Base-by-base conservation (phyloP, 1,140 invertebrate genomes). In the Drosophila tani region DNA sequence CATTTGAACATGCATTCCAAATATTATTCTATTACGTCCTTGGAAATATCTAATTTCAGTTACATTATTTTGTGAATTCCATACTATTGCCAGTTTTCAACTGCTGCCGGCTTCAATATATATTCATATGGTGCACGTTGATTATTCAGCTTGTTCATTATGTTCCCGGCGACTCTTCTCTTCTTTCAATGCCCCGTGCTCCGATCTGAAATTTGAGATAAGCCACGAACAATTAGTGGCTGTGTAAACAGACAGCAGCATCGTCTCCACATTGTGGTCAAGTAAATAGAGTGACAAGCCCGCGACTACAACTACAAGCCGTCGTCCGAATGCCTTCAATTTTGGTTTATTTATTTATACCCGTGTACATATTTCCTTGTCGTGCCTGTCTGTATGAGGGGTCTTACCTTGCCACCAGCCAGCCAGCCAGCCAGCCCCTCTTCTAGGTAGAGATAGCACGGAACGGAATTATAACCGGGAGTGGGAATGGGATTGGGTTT, bases 171-270 rank as follows among this genome's bases (percentile, higher is more conserved):
- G 35, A 40, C 45, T 55, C n/a, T 8, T 8, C 29, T 35, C 32
- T 78, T 47, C 24, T 56, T 77, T 58, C 43, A 55, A 51, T 75
- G 63, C 50, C 71, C 68, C 62, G 79, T 80, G 68, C 70, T 75
- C 38, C 66, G 78, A 85, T 90, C 74, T 85, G 75, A 90, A 90
- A 90, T 79, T 79, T 51, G 70, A 88, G 85, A 88, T 88, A 88
- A 79, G 81, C 81, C 79, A 73, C 65, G 58, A 87, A 78, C 85
- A 88, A 88, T 90, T 88, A 88, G 85, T 79, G 66, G 58, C 71
- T 88, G 65, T 79, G 73, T 88, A 90, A 84, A 88, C 78, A 81
- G 43, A 63, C 63, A 76, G 56, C 75, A 79, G 53, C 57, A 65
- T 56, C 50, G 51, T 50, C 58, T 57, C 38, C 60, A 75, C 62